A percentile compares a stretch with the other conserved stretches of the same genome.
phyloP scores from a whole-genome alignment of 1,140 invertebrate genomes.

The Hylaeus anthracinus region DNA sequence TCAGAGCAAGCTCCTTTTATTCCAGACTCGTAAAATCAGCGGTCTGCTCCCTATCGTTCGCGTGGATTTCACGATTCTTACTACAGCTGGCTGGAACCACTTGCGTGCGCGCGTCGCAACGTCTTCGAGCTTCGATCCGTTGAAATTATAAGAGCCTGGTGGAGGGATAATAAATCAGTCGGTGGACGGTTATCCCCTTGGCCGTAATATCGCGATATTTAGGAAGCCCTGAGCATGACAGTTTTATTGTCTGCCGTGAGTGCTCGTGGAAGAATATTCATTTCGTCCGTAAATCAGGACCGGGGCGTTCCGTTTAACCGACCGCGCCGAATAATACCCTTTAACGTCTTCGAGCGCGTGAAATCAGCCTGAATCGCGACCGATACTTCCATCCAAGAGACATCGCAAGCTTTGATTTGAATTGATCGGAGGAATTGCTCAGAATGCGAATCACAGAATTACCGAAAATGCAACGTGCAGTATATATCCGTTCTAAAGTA shows the following conservation, averaged over 20 bases:
- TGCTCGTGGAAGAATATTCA: conserved; percentile 44
- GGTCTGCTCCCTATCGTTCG: too few species aligned
- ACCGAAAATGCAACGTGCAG: too few species aligned
- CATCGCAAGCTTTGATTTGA: conserved; percentile 6
- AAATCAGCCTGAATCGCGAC: neutral
- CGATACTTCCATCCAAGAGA: neutral
- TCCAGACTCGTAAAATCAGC: neutral
- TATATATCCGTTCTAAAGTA: too few species aligned
- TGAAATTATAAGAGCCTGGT: conserved; percentile 15
- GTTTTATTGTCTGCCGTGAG: conserved; percentile 38
- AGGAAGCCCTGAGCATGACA: conserved; percentile 40
- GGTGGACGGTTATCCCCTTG: conserved; percentile 32
- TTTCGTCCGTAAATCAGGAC: conserved; percentile 19
- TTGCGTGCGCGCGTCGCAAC: too few species aligned
- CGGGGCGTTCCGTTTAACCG: conserved; percentile 5
- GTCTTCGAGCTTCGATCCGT: conserved; percentile 17
- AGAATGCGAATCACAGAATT: too few species aligned
- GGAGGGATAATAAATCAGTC: conserved; percentile 48
- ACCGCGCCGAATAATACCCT: conserved; percentile 8
- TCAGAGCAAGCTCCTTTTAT: neutral
- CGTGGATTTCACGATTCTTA: conserved; percentile 3
- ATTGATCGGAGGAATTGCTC: too few species aligned
- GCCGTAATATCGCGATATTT: conserved; percentile 38
- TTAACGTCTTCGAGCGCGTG: conserved; percentile 30
- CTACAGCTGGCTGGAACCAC: neutral